phyloP scores from a whole-genome alignment of 2,113 vertebrate species.

The Megaceryle torquata region DNA sequence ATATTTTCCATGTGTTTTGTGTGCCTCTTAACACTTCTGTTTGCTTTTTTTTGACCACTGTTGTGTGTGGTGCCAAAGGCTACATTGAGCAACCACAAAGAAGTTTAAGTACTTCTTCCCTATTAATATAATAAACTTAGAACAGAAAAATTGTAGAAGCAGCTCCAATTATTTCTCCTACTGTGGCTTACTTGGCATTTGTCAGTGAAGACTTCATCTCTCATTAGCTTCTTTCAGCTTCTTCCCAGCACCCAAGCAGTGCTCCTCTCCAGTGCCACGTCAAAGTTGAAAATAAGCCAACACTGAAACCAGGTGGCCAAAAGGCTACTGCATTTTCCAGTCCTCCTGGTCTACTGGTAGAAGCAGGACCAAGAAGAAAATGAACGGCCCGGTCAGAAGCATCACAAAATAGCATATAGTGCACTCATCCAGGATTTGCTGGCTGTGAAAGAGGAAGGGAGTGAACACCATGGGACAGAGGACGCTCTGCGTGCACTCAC shows the following conservation, averaged over 20 bases:
- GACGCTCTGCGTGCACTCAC: fast-evolving
- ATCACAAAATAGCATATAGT: fast-evolving
- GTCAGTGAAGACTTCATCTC: background rate
- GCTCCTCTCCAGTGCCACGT: background rate
- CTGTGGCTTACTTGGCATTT: background rate
- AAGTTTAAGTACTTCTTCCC: conserved; percentile 22
- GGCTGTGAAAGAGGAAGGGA: background rate
- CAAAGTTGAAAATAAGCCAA: background rate
- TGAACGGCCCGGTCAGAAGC: background rate
- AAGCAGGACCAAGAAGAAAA: background rate
- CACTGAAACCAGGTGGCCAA: background rate
- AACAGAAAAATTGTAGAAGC: background rate
- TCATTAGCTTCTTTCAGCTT: background rate
- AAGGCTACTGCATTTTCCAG: background rate
- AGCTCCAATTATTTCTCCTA: background rate
- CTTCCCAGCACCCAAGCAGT: background rate
- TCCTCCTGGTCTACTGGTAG: background rate
- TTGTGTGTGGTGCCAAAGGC: conserved; percentile 9
- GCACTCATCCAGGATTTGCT: fast-evolving
- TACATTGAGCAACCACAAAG: conserved; percentile 51
- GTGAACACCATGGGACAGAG: background rate
- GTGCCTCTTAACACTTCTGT: conserved; percentile 51
- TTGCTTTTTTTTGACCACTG: conserved; percentile 55
- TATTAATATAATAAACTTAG: conserved; percentile 24
- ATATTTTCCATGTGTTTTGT: conserved; percentile 57